Evolutionary conservation across 35 echinoderm and acorn worm genomes (phyloP), one percentile per base, ranked within the genome.

Genomic region (Lytechinus variegatus): DNA sequence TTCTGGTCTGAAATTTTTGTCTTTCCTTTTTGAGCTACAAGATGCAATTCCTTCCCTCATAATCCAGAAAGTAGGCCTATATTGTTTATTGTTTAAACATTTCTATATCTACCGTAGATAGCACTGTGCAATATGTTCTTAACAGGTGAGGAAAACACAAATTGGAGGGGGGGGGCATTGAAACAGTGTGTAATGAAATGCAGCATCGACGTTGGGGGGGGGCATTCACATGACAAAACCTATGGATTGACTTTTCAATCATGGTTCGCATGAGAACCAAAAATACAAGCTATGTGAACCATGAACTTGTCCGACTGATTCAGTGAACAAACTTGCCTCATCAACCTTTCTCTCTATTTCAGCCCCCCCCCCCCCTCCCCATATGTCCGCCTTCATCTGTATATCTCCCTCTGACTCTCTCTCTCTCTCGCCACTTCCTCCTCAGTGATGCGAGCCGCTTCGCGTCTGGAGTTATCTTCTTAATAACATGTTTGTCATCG

Each of bases 401-500:
- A 4, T 4, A 13, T 71, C 16, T 14, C 12, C 21, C 55, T 71
- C 61, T 5, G 12, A 16, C 61, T 71, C 6, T 79, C 16, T 19
- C 66, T n/a, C 19, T 79, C 66, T 79, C 21, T 5, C 19, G 7
- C 66, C n/a, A 19, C 57, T 60, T 16, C 57, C 2, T 10, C 10
- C 57, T 79, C 21, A 24, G 12, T 79, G 66, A 79, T 79, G 66
- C 66, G 66, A 79, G 66, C 66, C 66, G 66, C 16, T 24, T 24
- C 21, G 6, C 21, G 66, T 79, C 66, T 79, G 66, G 66, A 79
- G 66, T 7, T 19, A 79, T 79, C 66, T 79, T 79, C 66, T 79
- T 79, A 79, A 79, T 79, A n/a, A 79, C 66, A 79, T 79, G 66
- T 79, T 79, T 79, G 66, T 79, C 66, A 79, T 79, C 66, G 21